A percentile compares a stretch with the other conserved stretches of the same genome.
phyloP scores from a whole-genome alignment of 2,113 vertebrate genomes.

The Toxotes chatareus region DNA sequence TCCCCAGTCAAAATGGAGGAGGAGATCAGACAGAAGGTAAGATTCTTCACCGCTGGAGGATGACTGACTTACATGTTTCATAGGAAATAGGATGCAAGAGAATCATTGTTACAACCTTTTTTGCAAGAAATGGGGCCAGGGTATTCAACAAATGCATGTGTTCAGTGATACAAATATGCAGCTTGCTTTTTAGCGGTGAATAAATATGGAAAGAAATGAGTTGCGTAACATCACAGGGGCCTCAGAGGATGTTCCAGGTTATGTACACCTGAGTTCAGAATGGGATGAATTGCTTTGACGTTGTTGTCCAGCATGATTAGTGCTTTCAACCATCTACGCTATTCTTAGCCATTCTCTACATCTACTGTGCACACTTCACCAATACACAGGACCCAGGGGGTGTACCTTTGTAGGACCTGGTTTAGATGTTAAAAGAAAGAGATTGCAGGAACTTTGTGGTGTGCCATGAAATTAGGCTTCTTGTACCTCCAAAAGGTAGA shows the following conservation, averaged over 20 bases:
- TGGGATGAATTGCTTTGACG: constrained; percentile 49
- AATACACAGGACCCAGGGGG: not conserved
- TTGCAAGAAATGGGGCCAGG: not conserved
- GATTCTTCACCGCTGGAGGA: constrained; percentile 5
- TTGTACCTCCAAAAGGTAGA: constrained; percentile 5
- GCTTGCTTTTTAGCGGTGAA: not conserved
- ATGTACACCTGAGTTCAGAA: constrained; percentile 38
- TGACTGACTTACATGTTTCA: not conserved
- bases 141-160: not conserved
- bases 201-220: constrained; percentile 4
- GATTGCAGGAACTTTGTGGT: constrained; percentile 5
- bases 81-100: not conserved
- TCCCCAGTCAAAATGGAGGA: constrained; percentile 99
- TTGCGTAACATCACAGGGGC: constrained; percentile 9
- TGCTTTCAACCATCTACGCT: constrained; percentile 50
- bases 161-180: not conserved
- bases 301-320: constrained; percentile 61
- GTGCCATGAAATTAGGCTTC: constrained; percentile 13
- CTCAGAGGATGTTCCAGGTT: constrained; percentile 22
- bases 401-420: not conserved
- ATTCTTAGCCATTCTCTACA: constrained; percentile 49
- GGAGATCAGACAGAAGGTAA: constrained; percentile 98
- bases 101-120: not conserved
- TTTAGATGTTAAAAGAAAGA: constrained; percentile 14
- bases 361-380: constrained; percentile 9